Percentiles rank a stretch among this genome's conserved stretches.
These are phyloP conservation scores for Gobio occitaniae DNA, from an alignment of 2,797 vertebrate species.

Conservation along the genomic window DNA sequence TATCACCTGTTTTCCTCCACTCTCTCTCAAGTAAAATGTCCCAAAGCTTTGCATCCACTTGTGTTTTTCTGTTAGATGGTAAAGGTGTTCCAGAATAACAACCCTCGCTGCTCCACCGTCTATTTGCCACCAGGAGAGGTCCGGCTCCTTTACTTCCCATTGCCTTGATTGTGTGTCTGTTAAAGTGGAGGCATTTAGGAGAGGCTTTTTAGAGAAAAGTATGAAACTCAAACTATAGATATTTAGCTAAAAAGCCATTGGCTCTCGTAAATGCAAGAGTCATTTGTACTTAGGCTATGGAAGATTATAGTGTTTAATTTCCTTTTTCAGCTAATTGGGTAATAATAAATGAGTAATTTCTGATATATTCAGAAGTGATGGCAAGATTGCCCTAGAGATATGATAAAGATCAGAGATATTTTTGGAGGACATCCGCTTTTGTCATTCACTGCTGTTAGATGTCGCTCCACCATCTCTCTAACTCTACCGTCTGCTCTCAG, in stretches of 20 bases:
- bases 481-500: conserved; percentile 58
- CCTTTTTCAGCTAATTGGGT: background rate
- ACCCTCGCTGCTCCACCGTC: conserved; percentile 79
- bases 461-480: background rate
- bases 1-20: conserved; percentile 53
- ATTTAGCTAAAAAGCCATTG: background rate
- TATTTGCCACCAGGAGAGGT: conserved; percentile 84
- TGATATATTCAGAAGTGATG: background rate
- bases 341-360: background rate
- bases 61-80: conserved; percentile 80
- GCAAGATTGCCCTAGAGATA: too few species aligned
- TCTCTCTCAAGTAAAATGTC: conserved; percentile 60
- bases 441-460: background rate
- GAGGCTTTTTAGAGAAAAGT: conserved; percentile 1
- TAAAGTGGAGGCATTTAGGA: background rate
- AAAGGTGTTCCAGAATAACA: conserved; percentile 87
- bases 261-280: background rate
- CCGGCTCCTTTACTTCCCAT: conserved; percentile 75
- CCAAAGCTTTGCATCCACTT: conserved; percentile 71
- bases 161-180: conserved; percentile 70
- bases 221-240: background rate
- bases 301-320: background rate
- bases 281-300: background rate
- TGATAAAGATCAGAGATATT: background rate
- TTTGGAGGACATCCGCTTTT: background rate